Evolutionary conservation across 2,797 vertebrate species (phyloP).

Genomic region (Takifugu ocellatus): DNA sequence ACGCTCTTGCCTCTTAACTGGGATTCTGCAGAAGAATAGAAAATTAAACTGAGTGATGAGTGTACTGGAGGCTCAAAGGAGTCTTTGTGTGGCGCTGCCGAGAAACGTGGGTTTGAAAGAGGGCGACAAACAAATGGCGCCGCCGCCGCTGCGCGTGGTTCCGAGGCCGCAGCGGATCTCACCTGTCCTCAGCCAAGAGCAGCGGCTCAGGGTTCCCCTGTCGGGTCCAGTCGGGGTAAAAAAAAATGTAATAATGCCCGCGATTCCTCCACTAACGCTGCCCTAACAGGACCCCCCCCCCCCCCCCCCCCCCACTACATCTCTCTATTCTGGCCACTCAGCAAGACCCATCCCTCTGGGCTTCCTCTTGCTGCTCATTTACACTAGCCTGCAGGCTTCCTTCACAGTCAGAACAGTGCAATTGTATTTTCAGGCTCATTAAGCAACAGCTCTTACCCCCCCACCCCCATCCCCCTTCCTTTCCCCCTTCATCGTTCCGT

Average conservation of each 20-base stretch:
- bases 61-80: constrained; percentile 54
- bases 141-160: constrained; percentile 46
- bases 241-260: constrained; percentile 32
- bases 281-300: constrained; percentile 68
- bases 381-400: constrained; percentile 77
- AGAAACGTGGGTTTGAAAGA: constrained; percentile 63
- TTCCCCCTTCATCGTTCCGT: constrained; percentile 11
- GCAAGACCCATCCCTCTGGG: constrained; percentile 74
- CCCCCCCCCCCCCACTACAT: constrained; percentile 55
- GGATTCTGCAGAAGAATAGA: constrained; percentile 62
- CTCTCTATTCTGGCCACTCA: constrained; percentile 69
- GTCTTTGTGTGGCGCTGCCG: constrained; percentile 57
- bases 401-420: constrained; percentile 80
- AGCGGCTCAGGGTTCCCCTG: constrained; percentile 8
- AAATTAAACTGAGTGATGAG: constrained; percentile 70
- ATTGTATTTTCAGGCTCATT: constrained; percentile 87
- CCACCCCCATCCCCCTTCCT: neutral
- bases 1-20: constrained; percentile 35
- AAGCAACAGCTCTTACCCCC: constrained; percentile 59
- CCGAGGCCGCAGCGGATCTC: constrained; percentile 46
- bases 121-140: constrained; percentile 70
- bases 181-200: constrained; percentile 35
- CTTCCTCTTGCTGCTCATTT: constrained; percentile 80
- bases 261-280: constrained; percentile 49
- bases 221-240: constrained; percentile 19